Conservation (phyloP, 2,113 vertebrate species). For the Neogobius melanostomus region DNA sequence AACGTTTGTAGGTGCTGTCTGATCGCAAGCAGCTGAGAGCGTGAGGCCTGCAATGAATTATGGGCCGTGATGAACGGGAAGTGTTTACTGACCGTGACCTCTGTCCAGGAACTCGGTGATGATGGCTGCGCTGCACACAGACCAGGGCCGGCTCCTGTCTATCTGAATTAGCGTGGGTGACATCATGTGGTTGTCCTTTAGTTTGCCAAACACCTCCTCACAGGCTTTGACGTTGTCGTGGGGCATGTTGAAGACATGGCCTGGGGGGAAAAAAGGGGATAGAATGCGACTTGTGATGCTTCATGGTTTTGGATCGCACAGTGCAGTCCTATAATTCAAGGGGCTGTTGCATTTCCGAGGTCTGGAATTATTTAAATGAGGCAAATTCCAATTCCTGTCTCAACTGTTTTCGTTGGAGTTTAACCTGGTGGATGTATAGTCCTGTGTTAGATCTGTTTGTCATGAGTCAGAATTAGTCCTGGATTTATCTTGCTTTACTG, state of each 20-base stretch:
- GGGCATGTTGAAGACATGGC: constrained; percentile 98
- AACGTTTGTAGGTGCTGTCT: constrained; percentile 8
- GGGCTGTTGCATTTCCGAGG: no score
- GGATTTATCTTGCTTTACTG: no score
- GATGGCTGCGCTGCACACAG: constrained; percentile 92
- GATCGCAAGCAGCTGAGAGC: constrained; percentile 37
- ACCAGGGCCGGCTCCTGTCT: constrained; percentile 91
- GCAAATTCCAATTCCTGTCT: no score
- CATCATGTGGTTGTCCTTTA: constrained; percentile 98
- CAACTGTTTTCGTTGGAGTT: no score
- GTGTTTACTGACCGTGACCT: constrained; percentile 85
- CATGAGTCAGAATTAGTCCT: no score
- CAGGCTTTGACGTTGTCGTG: constrained; percentile 96
- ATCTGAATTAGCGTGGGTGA: constrained; percentile 97
- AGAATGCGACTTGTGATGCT: neutral
- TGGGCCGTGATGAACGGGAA: constrained; percentile 30
- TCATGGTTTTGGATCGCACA: no score
- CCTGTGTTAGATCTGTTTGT: no score
- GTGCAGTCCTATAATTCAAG: no score
- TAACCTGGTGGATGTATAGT: no score
- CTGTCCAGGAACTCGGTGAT: constrained; percentile 96
- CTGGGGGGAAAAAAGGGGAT: constrained; percentile 60
- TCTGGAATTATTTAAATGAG: no score
- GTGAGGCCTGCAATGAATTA: constrained; percentile 22
- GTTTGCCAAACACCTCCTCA: constrained; percentile 91